Conservation (phyloP, 2,888 invertebrate genomes). For the Microdon myrmicae region DNA sequence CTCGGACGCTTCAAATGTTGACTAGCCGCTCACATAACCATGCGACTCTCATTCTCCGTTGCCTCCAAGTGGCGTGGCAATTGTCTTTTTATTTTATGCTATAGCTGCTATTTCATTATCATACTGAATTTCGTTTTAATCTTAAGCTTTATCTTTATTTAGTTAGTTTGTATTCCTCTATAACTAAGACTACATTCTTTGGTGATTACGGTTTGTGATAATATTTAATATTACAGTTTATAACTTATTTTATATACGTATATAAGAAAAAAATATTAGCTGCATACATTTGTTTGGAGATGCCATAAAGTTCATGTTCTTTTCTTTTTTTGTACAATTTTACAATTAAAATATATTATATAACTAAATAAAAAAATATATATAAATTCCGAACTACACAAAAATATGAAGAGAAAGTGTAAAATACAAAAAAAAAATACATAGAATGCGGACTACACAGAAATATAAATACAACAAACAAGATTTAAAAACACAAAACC, state of each 20-base stretch:
- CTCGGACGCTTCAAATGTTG: too few species aligned
- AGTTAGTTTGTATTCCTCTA: conserved; percentile 18
- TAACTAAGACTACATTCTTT: conserved; percentile 41
- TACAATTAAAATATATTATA: conserved; percentile 8
- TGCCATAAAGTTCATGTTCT: conserved; percentile 19
- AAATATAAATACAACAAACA: too few species aligned
- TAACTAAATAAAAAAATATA: conserved; percentile 15
- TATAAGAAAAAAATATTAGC: conserved; percentile 24
- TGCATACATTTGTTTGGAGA: conserved; percentile 30
- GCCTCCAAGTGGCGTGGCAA: too few species aligned
- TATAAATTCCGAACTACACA: conserved; percentile 13
- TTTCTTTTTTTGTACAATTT: background rate
- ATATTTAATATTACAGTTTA: background rate
- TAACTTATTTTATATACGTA: conserved; percentile 7
- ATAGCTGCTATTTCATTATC: conserved; percentile 18
- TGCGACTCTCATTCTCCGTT: too few species aligned
- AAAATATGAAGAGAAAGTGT: too few species aligned
- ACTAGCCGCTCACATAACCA: too few species aligned
- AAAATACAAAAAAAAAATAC: too few species aligned
- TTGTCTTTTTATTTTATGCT: too few species aligned
- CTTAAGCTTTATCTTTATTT: conserved; percentile 6
- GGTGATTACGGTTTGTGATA: conserved; percentile 46
- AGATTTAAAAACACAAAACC: too few species aligned
- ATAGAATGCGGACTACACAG: too few species aligned
- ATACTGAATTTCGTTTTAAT: background rate